A percentile compares a stretch with the other conserved stretches of the same genome.
Evolutionary conservation across 2,888 invertebrate genomes (phyloP).

Genomic region (Hirudinaria manillensis): DNA sequence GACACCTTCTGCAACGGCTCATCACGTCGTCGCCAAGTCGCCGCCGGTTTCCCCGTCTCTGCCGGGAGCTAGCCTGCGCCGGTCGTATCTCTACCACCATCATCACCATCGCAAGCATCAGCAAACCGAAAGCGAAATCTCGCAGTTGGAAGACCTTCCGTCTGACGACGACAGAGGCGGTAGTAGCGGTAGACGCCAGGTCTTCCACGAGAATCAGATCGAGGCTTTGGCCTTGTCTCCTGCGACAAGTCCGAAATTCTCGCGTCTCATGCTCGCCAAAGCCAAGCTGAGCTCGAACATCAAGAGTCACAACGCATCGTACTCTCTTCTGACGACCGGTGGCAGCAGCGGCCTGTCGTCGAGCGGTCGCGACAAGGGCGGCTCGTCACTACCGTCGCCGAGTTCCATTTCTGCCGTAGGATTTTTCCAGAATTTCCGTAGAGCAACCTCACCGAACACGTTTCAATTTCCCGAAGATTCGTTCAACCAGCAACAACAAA

Average conservation of each 20-base stretch:
- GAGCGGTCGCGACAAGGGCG: constrained; percentile 1
- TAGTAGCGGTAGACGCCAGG: background rate
- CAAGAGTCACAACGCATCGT: background rate
- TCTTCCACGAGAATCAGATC: constrained; percentile 37
- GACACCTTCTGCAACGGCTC: background rate
- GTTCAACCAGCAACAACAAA: constrained; percentile 5
- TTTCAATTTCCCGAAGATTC: constrained; percentile 12
- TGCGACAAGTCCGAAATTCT: constrained; percentile 44
- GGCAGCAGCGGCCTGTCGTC: background rate
- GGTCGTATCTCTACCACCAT: background rate
- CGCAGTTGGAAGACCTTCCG: background rate
- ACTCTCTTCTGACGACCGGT: background rate
- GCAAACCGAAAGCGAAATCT: background rate
- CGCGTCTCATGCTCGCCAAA: background rate
- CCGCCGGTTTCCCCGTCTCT: background rate
- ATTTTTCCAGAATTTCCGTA: constrained; percentile 15
- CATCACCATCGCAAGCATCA: background rate
- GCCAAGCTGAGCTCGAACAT: constrained; percentile 4
- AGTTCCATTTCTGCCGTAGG: constrained; percentile 33
- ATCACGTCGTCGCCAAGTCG: background rate
- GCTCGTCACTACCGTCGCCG: constrained; percentile 39
- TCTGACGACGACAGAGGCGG: constrained; percentile 27
- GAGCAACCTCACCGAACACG: constrained; percentile 35
- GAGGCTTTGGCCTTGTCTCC: constrained; percentile 48
- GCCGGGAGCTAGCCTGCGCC: background rate